Evolutionary conservation across 1,140 invertebrate genomes (phyloP).

Genomic region (Cheumatopsyche charites): DNA sequence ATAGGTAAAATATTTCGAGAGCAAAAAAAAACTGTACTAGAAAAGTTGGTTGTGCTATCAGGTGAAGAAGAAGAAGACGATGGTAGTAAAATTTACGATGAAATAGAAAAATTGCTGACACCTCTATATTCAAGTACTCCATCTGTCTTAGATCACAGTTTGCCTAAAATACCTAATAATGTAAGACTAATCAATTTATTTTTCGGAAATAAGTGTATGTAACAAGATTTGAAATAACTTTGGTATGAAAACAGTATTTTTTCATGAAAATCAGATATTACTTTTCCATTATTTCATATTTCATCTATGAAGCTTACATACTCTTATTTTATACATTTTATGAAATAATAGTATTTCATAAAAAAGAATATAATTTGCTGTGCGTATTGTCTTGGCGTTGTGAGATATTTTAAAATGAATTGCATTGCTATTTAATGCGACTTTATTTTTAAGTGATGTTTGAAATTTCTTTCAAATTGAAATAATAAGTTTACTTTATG

Average conservation of each 20-base stretch:
- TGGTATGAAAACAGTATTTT: background rate
- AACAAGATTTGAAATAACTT: background rate
- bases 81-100: background rate
- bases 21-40: background rate
- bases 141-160: background rate
- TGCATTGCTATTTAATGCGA: too few relatives aligned
- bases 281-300: too few relatives aligned
- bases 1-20: background rate
- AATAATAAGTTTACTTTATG: background rate
- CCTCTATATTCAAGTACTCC: background rate
- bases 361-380: too few relatives aligned
- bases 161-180: constrained; percentile 30
- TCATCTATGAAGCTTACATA: too few relatives aligned
- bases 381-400: too few relatives aligned
- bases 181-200: constrained; percentile 23
- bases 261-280: too few relatives aligned
- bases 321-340: too few relatives aligned
- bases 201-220: background rate
- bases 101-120: background rate
- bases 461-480: too few relatives aligned
- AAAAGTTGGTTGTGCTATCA: constrained; percentile 11
- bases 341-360: too few relatives aligned
- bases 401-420: too few relatives aligned
- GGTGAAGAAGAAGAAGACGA: constrained; percentile 1
- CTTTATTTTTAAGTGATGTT: too few relatives aligned